These are phyloP conservation scores for Bombus sylvicola DNA, from an alignment of 1,140 invertebrate species.

Conservation along the genomic window DNA sequence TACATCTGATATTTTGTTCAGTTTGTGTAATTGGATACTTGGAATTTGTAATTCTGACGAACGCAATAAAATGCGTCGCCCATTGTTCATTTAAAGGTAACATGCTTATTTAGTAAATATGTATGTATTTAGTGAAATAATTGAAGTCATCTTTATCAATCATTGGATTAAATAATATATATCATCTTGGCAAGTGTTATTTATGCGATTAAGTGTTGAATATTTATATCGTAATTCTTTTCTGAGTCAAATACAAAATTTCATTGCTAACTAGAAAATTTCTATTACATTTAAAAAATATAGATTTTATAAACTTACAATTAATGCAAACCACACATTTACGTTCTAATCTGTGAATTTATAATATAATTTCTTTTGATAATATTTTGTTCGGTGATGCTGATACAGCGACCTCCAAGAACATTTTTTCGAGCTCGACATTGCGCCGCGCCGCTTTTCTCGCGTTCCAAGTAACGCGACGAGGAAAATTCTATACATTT, in stretches of 20 bases:
- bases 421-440: background rate
- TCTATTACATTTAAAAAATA: background rate
- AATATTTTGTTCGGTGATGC: background rate
- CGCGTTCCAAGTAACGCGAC: constrained; percentile 4
- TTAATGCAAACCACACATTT: background rate
- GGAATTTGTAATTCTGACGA: background rate
- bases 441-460: constrained; percentile 27
- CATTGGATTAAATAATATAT: no score
- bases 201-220: no score
- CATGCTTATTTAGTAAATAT: background rate
- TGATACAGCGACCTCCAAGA: constrained; percentile 25
- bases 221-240: no score
- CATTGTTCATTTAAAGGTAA: background rate
- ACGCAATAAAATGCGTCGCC: background rate
- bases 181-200: no score
- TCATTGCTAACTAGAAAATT: background rate
- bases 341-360: background rate
- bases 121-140: background rate
- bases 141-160: background rate
- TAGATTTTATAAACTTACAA: background rate
- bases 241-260: no score
- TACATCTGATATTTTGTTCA: background rate
- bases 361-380: background rate
- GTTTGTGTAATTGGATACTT: background rate
- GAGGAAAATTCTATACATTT: constrained; percentile 57